These are phyloP conservation scores for Plodia interpunctella DNA, from an alignment of 1,140 invertebrate genomes.

Conservation along the genomic window DNA sequence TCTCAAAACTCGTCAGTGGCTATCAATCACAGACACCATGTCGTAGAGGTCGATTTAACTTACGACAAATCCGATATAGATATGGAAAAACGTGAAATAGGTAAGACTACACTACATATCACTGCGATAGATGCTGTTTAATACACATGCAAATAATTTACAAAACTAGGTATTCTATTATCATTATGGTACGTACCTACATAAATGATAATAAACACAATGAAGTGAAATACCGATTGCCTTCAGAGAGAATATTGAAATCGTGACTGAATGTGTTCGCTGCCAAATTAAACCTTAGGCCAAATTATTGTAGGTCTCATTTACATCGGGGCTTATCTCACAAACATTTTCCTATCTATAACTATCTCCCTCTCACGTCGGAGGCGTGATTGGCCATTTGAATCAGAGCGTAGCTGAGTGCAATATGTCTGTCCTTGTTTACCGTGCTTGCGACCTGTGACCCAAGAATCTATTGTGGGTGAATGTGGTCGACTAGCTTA, in stretches of 20 bases:
- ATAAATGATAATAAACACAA: conserved; percentile 57
- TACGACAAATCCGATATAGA: too few species aligned
- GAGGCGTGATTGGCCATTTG: conserved; percentile 71
- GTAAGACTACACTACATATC: neutral
- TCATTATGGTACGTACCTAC: conserved; percentile 38
- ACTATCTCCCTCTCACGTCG: conserved; percentile 55
- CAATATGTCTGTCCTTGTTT: conserved; percentile 64
- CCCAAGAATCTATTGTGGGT: conserved; percentile 67
- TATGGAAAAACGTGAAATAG: neutral
- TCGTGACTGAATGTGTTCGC: conserved; percentile 40
- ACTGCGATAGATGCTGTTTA: neutral
- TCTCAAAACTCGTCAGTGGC: too few species aligned
- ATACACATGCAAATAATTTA: conserved; percentile 35
- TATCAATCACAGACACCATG: too few species aligned
- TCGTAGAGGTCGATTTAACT: too few species aligned
- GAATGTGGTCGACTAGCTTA: conserved; percentile 57
- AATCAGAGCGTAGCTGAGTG: conserved; percentile 48
- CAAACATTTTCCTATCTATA: conserved; percentile 64
- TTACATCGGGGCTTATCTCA: conserved; percentile 50
- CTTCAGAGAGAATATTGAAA: conserved; percentile 54
- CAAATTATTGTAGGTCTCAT: conserved; percentile 46
- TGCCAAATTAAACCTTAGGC: conserved; percentile 47
- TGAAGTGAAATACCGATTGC: conserved; percentile 55
- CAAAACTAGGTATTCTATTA: conserved; percentile 41
- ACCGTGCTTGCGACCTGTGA: conserved; percentile 60